These are phyloP conservation scores for Bucorvus abyssinicus DNA, from an alignment of 2,797 vertebrate species.

Conservation along the genomic window DNA sequence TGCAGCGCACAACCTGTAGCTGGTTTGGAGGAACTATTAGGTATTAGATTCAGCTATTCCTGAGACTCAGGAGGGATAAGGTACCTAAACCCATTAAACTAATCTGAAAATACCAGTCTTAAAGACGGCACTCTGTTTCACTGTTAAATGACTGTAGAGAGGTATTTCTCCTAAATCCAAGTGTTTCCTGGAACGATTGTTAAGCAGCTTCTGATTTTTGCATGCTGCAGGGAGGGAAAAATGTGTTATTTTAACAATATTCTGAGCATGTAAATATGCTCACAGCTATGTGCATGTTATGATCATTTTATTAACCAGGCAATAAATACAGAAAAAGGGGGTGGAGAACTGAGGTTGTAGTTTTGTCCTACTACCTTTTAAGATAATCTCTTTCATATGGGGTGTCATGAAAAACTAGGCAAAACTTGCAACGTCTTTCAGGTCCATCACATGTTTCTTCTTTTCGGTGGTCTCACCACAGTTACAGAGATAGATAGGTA, in stretches of 20 bases:
- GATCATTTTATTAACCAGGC: background rate
- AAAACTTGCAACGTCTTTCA: conserved; percentile 3
- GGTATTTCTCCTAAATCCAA: background rate
- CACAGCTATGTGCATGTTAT: background rate
- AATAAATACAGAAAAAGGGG: background rate
- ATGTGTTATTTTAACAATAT: background rate
- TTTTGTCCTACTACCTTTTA: background rate
- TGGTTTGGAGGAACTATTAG: background rate
- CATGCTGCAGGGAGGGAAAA: background rate
- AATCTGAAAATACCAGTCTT: background rate
- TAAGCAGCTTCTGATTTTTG: background rate
- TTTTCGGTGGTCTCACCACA: conserved; percentile 34
- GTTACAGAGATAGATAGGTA: conserved; percentile 59
- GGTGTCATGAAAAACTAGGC: background rate
- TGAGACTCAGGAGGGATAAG: background rate
- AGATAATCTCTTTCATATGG: background rate
- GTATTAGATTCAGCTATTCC: background rate
- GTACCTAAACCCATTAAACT: background rate
- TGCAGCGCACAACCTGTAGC: background rate
- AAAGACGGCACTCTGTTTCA: background rate
- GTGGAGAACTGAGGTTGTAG: background rate
- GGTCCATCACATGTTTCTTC: background rate
- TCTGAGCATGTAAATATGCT: background rate
- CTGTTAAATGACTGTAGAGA: background rate
- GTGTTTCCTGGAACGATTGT: background rate